These are phyloP conservation scores for Elgaria multicarinata DNA, from an alignment of 2,113 vertebrate genomes.

Conservation along the genomic window DNA sequence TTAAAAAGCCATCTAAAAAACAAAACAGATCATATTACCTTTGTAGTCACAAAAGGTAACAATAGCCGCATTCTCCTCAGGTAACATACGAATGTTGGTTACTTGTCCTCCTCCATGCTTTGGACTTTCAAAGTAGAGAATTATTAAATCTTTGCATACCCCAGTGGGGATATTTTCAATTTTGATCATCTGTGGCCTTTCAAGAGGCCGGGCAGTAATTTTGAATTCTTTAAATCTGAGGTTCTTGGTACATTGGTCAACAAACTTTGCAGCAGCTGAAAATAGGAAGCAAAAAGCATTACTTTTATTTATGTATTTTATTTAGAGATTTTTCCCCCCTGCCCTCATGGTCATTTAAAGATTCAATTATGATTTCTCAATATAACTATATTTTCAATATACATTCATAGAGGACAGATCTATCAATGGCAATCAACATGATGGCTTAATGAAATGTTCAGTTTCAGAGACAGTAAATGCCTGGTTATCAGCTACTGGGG, in stretches of 20 bases:
- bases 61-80: conserved; percentile 77
- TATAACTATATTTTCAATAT: neutral
- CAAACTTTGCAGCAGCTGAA: conserved; percentile 79
- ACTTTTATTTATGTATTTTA: neutral
- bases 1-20: neutral
- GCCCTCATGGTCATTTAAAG: neutral
- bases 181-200: conserved; percentile 75
- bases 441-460: neutral
- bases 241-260: conserved; percentile 71
- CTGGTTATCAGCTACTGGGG: neutral
- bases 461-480: too few species aligned
- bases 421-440: neutral
- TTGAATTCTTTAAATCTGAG: conserved; percentile 59
- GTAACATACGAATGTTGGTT: conserved; percentile 57
- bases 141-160: conserved; percentile 61
- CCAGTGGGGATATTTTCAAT: conserved; percentile 78
- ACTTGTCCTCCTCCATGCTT: conserved; percentile 71
- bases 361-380: neutral
- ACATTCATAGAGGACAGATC: neutral
- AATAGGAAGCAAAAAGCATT: conserved; percentile 43
- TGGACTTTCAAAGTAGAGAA: conserved; percentile 81
- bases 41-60: conserved; percentile 79
- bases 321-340: neutral
- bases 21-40: conserved; percentile 77
- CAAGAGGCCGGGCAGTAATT: conserved; percentile 78